Base-by-base conservation (phyloP, 2,113 vertebrate genomes). In the Chroicocephalus ridibundus region DNA sequence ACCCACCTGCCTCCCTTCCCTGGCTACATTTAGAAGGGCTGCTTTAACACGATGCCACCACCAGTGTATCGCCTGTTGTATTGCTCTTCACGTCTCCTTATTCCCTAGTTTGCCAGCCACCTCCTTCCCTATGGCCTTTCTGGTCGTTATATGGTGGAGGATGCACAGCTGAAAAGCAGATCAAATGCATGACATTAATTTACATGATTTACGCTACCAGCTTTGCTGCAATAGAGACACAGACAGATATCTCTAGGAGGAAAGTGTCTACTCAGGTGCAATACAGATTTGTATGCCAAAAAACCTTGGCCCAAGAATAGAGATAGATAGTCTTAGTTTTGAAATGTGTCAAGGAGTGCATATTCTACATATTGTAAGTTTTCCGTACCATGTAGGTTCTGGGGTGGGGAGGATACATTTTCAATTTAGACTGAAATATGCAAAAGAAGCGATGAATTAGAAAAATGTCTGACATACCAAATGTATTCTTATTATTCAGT, bases 341-440 rank as follows among this genome's bases (percentile, higher is more conserved):
- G 40, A 88, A 74, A 70, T 9, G 24, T 38, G 15, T 46, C 3
- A 4, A 64, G 55, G 55, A 84, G n/a, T 27, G 3, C 38, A 4
- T 36, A 29, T 32, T 34, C 52, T 64, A 13, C 10, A 5, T 54
- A 46, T 20, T 74, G 0, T 42, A 70, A 42, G 3, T 66, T 66
- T 22, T 27, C 15, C 25, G 58, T 51, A 27, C 46, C 13, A 34
- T 66, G 49, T 21, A 77, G 5, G 7, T 75, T 87, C 0, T 0
- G 9, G 20, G 31, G 4, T 14, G 6, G 19, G 21, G 6, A 38
- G 1, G 2, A 60, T 32, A 70, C n/a, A 75, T 86, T 81, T 94
- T 88, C 32, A 42, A 6, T 69, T 90, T 60, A 79, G 10, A 64
- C 17, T 75, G 60, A 93, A 78, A 9, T 54, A 55, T 38, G 34